Conservation (phyloP, 1,140 invertebrate species). For the Penaeus japonicus region DNA sequence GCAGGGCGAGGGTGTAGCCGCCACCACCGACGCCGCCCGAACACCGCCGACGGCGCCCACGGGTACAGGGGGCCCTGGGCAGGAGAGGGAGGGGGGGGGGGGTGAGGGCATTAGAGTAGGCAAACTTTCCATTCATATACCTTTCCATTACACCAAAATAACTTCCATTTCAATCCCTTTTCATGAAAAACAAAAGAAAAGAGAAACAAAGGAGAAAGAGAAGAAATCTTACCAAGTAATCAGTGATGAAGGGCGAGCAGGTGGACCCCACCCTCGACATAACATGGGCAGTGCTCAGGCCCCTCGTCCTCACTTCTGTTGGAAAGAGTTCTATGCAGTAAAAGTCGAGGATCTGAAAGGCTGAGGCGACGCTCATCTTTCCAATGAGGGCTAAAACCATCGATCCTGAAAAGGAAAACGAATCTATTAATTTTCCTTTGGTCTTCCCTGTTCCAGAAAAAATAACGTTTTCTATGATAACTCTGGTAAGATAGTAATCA, state of each 20-base stretch:
- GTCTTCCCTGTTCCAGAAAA: too few relatives aligned
- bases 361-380: constrained; percentile 64
- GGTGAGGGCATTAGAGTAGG: too few relatives aligned
- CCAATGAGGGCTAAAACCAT: constrained; percentile 63
- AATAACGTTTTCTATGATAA: too few relatives aligned
- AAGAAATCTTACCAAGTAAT: constrained; percentile 21
- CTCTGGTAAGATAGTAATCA: too few relatives aligned
- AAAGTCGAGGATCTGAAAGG: constrained; percentile 65
- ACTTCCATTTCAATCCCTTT: too few relatives aligned
- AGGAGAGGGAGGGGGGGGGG: constrained; percentile 18
- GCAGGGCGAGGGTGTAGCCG: constrained; percentile 43
- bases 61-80: constrained; percentile 60
- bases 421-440: too few relatives aligned
- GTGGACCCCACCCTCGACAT: constrained; percentile 64
- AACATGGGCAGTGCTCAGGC: constrained; percentile 63
- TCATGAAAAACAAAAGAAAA: too few relatives aligned
- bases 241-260: constrained; percentile 64
- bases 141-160: too few relatives aligned
- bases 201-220: neutral
- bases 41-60: constrained; percentile 41
- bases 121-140: too few relatives aligned
- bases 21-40: constrained; percentile 39
- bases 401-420: constrained; percentile 39
- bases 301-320: constrained; percentile 65
- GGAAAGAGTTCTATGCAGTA: constrained; percentile 66